Base-by-base conservation (phyloP, 1,140 invertebrate species). In the Grapholita molesta region DNA sequence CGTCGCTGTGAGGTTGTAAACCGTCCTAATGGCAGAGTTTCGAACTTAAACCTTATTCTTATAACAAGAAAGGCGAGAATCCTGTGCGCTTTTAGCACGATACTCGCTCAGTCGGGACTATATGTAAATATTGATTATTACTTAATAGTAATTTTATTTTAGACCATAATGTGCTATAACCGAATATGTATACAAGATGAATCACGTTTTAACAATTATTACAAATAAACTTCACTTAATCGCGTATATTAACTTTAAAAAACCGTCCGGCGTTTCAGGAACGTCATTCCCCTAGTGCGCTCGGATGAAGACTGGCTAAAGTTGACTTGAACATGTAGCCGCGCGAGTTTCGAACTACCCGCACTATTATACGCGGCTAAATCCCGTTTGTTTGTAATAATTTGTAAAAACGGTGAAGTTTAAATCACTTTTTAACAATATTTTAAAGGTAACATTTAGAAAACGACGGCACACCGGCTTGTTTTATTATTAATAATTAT, bases 71-170 rank as follows among this genome's bases (percentile, higher is more conserved):
- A 33, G n/a, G n/a, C 25, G 55, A 5, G 24, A 48, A 48, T 21
- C 2, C 42, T 21, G 42, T 48, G 18, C 18, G 21, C 38, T 9
- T 48, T 48, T 48, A 21, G 42, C 42, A 21, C 64, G 71, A 67
- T n/a, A 74, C 74, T 71, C 76, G 74, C 69, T 75, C 69, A 75
- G 74, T 79, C 78, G 79, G 79, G 76, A 84, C 80, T 83, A 80
- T 66, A 74, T 90, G 86, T 90, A 89, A 86, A 90, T 90, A 90
- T 89, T 86, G 79, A 86, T 89, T 83, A 87, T 88, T 89, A 91
- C 89, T 84, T 89, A 84, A 89, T 89, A 85, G 83, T 89, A 86
- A 89, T 87, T 84, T 89, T 88, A 88, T 88, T 86, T 86, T 91
- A 91, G 89, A 86, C 77, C 85, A 77, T 86, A 80, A 88, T 85